Base-by-base conservation (phyloP, 2,797 vertebrate genomes). In the Nyctibius grandis region DNA sequence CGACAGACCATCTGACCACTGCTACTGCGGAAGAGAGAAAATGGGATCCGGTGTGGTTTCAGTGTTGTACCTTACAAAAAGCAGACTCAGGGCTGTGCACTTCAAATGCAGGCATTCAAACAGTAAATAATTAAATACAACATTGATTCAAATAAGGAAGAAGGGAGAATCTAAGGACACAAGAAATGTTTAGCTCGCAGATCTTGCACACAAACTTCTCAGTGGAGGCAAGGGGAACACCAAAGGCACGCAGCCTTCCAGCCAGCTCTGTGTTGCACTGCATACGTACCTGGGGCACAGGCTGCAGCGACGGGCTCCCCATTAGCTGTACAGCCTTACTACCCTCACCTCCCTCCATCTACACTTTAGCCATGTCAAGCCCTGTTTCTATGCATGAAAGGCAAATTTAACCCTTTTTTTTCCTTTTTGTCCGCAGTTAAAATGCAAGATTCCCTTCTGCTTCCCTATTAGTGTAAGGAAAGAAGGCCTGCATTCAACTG, bases 61-160 rank as follows among this genome's bases (percentile, higher is more conserved):
- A 44, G 56, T 3, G 0, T 3, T n/a, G 50, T 8, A 1, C 20
- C 36, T 31, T 13, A 13, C 5, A 6, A n/a, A 67, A 26, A 81
- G 31, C 73, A 77, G 42, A 17, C 48, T 15, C 88, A 8, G 85
- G 80, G 31, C 84, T 54, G 44, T 28, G 38, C 89, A 1, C 80
- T 42, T 42, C 86, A 20, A 64, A 40, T 2, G 33, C 63, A 77
- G 75, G 72, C 91, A 54, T 79, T 83, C 69, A 36, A 61, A 78
- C 9, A 33, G 82, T 96, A 88, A 96, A 95, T 97, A 96, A 97
- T 96, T 94, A 78, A 94, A 78, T 1, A 68, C 48, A 47, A 2
- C 91, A 70, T n/a, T 47, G 25, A 92, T 91, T 92, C 89, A 89
- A 91, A 65, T 50, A 65, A 75, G 80, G 69, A 83, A 34, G 18